These are phyloP conservation scores for Holothuria scabra DNA, from an alignment of 53 echinoderm and acorn worm genomes.

Conservation along the genomic window DNA sequence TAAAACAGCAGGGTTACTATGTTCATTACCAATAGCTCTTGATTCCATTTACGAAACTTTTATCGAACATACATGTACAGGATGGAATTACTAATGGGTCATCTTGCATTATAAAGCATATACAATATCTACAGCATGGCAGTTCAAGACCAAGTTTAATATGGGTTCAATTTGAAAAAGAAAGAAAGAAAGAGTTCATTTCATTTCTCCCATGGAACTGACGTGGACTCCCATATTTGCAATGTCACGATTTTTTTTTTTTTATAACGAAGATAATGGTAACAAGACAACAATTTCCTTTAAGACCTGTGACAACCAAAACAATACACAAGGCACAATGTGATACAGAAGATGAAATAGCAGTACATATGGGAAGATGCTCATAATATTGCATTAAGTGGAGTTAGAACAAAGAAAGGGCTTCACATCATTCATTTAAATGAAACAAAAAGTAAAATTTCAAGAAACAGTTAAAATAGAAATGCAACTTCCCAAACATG, in stretches of 20 bases:
- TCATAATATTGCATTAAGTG: too few species aligned
- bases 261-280: conserved; percentile 3
- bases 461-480: background rate
- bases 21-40: background rate
- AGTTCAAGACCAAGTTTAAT: conserved; percentile 6
- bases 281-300: conserved; percentile 57
- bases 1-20: background rate
- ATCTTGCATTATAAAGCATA: background rate
- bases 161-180: conserved; percentile 47
- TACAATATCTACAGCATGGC: background rate
- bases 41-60: background rate
- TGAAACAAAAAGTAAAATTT: background rate
- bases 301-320: conserved; percentile 50
- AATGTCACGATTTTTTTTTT: conserved; percentile 29
- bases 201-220: background rate
- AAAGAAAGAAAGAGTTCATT: conserved; percentile 14
- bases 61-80: background rate
- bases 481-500: too few species aligned
- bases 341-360: conserved; percentile 45
- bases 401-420: too few species aligned
- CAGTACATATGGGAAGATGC: conserved; percentile 40
- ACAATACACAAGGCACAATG: conserved; percentile 69
- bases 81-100: background rate
- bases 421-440: too few species aligned
- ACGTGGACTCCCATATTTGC: conserved; percentile 53